Base-by-base conservation (phyloP, 2,888 invertebrate species). In the Timema podura region DNA sequence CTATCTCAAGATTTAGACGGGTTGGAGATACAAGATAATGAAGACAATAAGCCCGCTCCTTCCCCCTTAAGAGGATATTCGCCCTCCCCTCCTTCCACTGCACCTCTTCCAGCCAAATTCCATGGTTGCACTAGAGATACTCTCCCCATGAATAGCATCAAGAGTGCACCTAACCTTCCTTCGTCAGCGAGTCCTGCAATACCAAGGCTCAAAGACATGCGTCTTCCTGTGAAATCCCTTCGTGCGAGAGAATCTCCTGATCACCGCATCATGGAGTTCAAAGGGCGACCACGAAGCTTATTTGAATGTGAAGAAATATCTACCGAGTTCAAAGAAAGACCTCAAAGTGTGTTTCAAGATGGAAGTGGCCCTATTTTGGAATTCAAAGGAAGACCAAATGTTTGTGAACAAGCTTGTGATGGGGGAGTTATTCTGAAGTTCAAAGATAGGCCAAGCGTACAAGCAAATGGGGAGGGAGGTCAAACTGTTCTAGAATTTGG, bases 71-170 rank as follows among this genome's bases (percentile, higher is more conserved):
- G 91, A 48, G 90, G 90, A 51, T 91, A 90, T 75, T 91, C 91
- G 5, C 91, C 91, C 11, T 92, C 92, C 59, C 92, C 93, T 65
- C 93, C 93, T 70, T 92, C 93, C 71, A 93, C 92, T 30, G 92
- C 92, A 1, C 93, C 93, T 44, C 82, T 93, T 75, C 92, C 93
- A 3, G 88, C 90, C 73, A 93, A 93, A 81, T 93, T 92, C 81
- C 86, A 87, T 75, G 84, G 85, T 70, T 85, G 86, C 75, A 84
- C 84, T 69, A 85, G 86, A 67, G 85, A 88, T 70, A 79, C 83
- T 71, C 76, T 83, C 73, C 85, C 87, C 67, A 89, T 90, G 89
- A 91, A 90, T 79, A 91, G 92, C 78, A 91, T 92, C 72, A 88
- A 89, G 76, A 92, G 92, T 80, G 91, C 92, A 6, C 92, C 92